Evolutionary conservation across 2,888 invertebrate genomes (phyloP).

Genomic region (Oscheius sp.): DNA sequence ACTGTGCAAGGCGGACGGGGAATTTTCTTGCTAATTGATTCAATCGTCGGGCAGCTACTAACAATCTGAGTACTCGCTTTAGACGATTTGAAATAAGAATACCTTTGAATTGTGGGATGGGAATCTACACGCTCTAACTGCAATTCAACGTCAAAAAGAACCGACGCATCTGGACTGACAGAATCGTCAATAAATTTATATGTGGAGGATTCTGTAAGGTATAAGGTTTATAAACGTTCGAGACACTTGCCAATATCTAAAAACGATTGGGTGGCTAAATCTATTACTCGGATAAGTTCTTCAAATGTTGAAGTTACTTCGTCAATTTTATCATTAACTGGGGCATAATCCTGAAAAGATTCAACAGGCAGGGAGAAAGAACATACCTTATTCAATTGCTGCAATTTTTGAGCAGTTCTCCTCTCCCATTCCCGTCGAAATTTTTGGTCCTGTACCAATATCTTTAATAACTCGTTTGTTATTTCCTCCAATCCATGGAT

Average conservation of each 20-base stretch:
- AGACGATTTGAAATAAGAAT: background rate
- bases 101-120: constrained; percentile 4
- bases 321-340: constrained; percentile 5
- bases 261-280: constrained; percentile 22
- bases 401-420: background rate
- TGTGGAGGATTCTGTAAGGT: background rate
- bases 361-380: background rate
- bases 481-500: constrained; percentile 10
- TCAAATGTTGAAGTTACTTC: background rate
- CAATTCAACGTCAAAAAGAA: constrained; percentile 2
- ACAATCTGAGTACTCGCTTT: constrained; percentile 2
- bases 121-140: constrained; percentile 20
- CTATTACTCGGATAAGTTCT: constrained; percentile 11
- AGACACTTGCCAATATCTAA: constrained; percentile 3
- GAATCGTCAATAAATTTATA: background rate
- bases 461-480: constrained; percentile 16
- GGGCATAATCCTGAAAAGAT: background rate
- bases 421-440: constrained; percentile 10
- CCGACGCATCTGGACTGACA: constrained; percentile 16
- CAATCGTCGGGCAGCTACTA: constrained; percentile 1
- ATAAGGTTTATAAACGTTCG: background rate
- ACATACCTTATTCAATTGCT: background rate
- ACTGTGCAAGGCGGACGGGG: constrained; percentile 9
- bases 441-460: background rate
- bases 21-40: constrained; percentile 13